Evolutionary conservation across 2,113 vertebrate species (phyloP), one percentile per base, ranked within the genome.

Genomic region (Poeciliopsis prolifica): DNA sequence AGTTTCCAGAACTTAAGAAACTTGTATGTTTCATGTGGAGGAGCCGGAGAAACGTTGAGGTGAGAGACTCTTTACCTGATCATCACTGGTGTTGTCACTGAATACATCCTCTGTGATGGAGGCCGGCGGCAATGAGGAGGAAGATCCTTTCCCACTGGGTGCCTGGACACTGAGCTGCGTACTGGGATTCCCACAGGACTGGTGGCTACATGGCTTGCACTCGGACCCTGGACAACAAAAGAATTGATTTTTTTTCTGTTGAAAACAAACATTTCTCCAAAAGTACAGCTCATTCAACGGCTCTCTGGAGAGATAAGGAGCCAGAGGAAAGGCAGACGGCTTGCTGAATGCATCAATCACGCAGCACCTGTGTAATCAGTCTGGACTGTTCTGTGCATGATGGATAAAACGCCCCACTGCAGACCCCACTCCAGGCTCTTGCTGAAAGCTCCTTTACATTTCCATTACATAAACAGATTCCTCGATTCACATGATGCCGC

Each of bases 191-290:
- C 79, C 60, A 62, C 90, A 87, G 54, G 91, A 80, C 68, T 1
- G 83, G 42, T 1, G 83, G 44, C 92, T 75, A 48, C 94, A 94
- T 0, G 95, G 94, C 77, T 97, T 97, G 86, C 95, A 94, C 80
- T 97, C 96, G 0, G 96, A 97, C 0, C 90, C 96, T 97, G 61
- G 28, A 81, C 12, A 61, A 40, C 26, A 31, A 76, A 71, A 1
- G 9, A 68, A 44, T 28, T 42, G 28, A 54, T 17, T 75, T 68
- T 33, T 33, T 33, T 33, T 33, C 4, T 40, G 54, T 33, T 61
- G 65, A 63, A 61, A 22, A 33, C 7, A 64, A 70, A 68, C 26
- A 37, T 9, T 24, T 72, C 9, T 42, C 11, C 14, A 74, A 44
- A 60, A 37, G 44, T 8, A 2, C 19, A 74, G 29, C 31, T 14